A percentile compares a stretch with the other conserved stretches of the same genome.
These are phyloP conservation scores for Xanthia icteritia DNA, from an alignment of 2,888 invertebrate species.

Conservation along the genomic window DNA sequence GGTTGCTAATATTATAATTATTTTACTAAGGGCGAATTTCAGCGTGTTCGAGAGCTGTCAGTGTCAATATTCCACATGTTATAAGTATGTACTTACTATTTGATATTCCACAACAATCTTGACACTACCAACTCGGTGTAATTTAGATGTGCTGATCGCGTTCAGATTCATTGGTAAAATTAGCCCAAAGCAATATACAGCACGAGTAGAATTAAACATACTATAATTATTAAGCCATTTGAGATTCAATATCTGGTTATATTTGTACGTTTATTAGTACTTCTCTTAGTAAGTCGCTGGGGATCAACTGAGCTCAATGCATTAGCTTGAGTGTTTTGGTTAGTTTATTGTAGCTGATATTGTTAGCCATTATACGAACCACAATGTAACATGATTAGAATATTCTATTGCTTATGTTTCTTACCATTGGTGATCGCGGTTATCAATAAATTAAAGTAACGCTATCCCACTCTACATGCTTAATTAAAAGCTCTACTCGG, in stretches of 20 bases:
- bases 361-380: slow-evolving; percentile 11
- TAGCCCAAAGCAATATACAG: neutral
- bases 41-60: no score
- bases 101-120: neutral
- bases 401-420: neutral
- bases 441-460: neutral
- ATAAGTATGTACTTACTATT: neutral
- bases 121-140: no score
- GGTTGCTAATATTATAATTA: neutral
- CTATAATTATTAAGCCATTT: slow-evolving; percentile 17
- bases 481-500: neutral
- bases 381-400: slow-evolving; percentile 8
- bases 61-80: neutral
- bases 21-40: neutral
- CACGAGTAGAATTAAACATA: neutral
- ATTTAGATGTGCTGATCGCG: neutral
- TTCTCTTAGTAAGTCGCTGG: slow-evolving; percentile 15
- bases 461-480: neutral
- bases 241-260: neutral
- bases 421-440: neutral
- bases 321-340: slow-evolving; percentile 34
- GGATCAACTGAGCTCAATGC: slow-evolving; percentile 38
- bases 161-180: neutral
- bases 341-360: slow-evolving; percentile 16
- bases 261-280: slow-evolving; percentile 28